Percentiles rank a stretch among this genome's conserved stretches.
phyloP scores from a whole-genome alignment of 2,888 invertebrate species.

The Litoditis marina region DNA sequence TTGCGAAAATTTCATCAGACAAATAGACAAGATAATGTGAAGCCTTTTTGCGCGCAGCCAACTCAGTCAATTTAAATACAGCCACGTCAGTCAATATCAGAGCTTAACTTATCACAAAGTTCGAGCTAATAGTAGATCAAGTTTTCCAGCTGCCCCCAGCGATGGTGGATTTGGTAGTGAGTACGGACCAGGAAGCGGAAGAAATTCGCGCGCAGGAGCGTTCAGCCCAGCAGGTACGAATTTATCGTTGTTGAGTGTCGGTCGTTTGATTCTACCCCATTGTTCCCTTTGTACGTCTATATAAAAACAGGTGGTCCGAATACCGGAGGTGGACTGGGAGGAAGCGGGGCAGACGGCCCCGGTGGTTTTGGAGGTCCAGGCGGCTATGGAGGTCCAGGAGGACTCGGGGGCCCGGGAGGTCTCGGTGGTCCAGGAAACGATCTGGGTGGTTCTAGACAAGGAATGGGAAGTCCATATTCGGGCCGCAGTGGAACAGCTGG shows the following conservation, averaged over 20 bases:
- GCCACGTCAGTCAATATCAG: too few relatives aligned
- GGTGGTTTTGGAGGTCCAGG: slow-evolving; percentile 6
- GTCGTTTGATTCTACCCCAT: neutral
- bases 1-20: too few relatives aligned
- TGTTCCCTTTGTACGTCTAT: slow-evolving; percentile 9
- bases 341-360: neutral
- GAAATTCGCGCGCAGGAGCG: slow-evolving; percentile 39
- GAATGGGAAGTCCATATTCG: slow-evolving; percentile 15
- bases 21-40: too few relatives aligned
- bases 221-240: slow-evolving; percentile 15
- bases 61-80: too few relatives aligned
- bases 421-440: slow-evolving; percentile 5
- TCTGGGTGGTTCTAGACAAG: slow-evolving; percentile 2
- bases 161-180: slow-evolving; percentile 39
- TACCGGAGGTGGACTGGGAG: neutral
- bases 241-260: neutral
- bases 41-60: too few relatives aligned
- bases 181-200: slow-evolving; percentile 42
- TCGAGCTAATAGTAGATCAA: too few relatives aligned
- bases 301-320: neutral
- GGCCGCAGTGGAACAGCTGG: slow-evolving; percentile 26
- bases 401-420: slow-evolving; percentile 11
- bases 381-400: slow-evolving; percentile 23
- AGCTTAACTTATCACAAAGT: too few relatives aligned
- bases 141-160: slow-evolving; percentile 29